phyloP scores from a whole-genome alignment of 2,797 vertebrate species.

The Amniataba percoides region DNA sequence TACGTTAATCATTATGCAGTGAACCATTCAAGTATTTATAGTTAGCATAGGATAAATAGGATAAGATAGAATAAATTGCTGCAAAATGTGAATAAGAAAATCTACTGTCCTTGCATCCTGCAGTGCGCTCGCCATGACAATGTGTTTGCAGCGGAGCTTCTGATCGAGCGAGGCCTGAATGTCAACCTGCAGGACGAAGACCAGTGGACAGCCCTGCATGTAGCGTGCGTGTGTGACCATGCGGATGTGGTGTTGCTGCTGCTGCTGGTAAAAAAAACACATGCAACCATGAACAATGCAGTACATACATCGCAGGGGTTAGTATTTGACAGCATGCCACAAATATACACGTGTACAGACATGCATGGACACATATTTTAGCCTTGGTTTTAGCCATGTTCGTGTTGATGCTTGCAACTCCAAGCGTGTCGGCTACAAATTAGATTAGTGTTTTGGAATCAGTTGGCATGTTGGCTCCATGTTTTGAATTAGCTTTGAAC shows the following conservation, averaged over 20 bases:
- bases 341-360: slow-evolving; percentile 7
- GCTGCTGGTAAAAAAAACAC: slow-evolving; percentile 88
- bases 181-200: slow-evolving; percentile 96
- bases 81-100: neutral
- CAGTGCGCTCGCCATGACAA: slow-evolving; percentile 97
- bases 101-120: slow-evolving; percentile 12
- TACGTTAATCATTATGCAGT: slow-evolving; percentile 6
- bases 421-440: slow-evolving; percentile 46
- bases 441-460: slow-evolving; percentile 42
- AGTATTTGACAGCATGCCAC: neutral
- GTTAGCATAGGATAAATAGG: no score
- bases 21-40: slow-evolving; percentile 24
- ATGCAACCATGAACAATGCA: slow-evolving; percentile 2
- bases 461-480: slow-evolving; percentile 7
- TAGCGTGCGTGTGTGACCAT: slow-evolving; percentile 94
- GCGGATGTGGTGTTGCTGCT: slow-evolving; percentile 92
- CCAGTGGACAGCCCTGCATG: slow-evolving; percentile 94
- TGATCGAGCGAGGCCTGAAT: slow-evolving; percentile 93
- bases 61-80: no score
- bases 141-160: slow-evolving; percentile 92
- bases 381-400: slow-evolving; percentile 1
- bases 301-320: neutral
- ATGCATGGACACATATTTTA: neutral
- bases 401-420: slow-evolving; percentile 29
- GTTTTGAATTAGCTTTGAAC: slow-evolving; percentile 38